These are phyloP conservation scores for Tapirus indicus DNA, from an alignment of 2,797 vertebrate genomes.

Conservation along the genomic window DNA sequence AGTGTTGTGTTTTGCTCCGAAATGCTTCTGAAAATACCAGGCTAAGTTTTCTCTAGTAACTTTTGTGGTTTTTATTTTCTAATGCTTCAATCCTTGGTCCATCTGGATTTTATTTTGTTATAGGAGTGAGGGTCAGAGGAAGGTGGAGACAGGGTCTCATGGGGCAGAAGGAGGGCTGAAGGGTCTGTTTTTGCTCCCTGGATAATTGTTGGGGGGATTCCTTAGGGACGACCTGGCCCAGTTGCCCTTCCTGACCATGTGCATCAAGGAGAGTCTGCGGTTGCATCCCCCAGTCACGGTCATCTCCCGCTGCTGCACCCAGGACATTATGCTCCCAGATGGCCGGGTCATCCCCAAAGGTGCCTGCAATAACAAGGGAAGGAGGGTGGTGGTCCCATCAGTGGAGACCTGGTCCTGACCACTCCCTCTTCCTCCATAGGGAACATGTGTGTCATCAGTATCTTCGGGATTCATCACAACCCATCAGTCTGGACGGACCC, in stretches of 20 bases:
- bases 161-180: neutral
- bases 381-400: neutral
- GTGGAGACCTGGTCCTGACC: neutral
- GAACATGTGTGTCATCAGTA: constrained; percentile 89
- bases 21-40: neutral
- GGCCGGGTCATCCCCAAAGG: constrained; percentile 90
- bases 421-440: constrained; percentile 80
- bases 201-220: neutral
- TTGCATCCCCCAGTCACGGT: constrained; percentile 91
- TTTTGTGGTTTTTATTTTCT: constrained; percentile 4
- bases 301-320: constrained; percentile 90
- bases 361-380: constrained; percentile 53
- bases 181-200: neutral
- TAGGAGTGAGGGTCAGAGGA: neutral
- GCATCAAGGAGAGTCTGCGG: constrained; percentile 94
- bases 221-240: constrained; percentile 93
- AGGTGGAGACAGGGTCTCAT: neutral
- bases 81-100: neutral
- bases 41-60: neutral
- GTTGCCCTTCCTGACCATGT: constrained; percentile 96
- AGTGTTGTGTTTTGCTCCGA: neutral
- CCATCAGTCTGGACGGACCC: constrained; percentile 91
- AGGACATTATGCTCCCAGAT: constrained; percentile 89
- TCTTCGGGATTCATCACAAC: constrained; percentile 94
- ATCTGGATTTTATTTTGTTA: neutral